Conservation (phyloP, 2,113 vertebrate species). For the Cichladusa arquata region DNA sequence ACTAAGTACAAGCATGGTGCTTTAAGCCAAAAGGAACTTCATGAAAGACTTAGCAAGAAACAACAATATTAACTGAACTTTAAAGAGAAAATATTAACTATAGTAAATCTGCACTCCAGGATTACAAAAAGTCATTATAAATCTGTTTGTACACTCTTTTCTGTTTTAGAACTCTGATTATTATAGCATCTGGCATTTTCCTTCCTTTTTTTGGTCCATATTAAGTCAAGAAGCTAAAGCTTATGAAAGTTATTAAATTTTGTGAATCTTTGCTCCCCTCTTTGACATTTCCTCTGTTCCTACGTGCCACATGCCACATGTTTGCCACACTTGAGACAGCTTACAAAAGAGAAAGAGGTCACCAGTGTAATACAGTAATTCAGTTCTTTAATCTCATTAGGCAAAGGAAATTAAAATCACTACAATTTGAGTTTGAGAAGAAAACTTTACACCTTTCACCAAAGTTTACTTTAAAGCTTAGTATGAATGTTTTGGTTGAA, state of each 20-base stretch:
- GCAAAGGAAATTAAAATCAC: slow-evolving; percentile 22
- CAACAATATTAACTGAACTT: slow-evolving; percentile 47
- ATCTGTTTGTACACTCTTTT: slow-evolving; percentile 33
- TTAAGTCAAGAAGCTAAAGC: slow-evolving; percentile 26
- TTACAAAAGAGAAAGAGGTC: slow-evolving; percentile 25
- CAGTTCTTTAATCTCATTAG: slow-evolving; percentile 47
- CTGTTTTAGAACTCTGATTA: not conserved
- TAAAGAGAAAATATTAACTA: slow-evolving; percentile 50
- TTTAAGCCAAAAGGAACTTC: not conserved
- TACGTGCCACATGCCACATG: not conserved
- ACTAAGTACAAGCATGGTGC: not conserved
- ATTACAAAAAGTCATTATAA: slow-evolving; percentile 42
- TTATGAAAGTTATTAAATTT: slow-evolving; percentile 43
- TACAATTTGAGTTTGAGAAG: slow-evolving; percentile 16
- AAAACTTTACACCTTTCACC: slow-evolving; percentile 1
- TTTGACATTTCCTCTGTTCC: slow-evolving; percentile 38
- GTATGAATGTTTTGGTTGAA: not conserved
- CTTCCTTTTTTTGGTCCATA: not conserved
- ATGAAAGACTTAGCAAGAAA: not conserved
- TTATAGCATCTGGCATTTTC: slow-evolving; percentile 13
- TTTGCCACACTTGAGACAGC: slow-evolving; percentile 29
- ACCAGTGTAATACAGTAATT: slow-evolving; percentile 19
- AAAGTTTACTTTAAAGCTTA: slow-evolving; percentile 35
- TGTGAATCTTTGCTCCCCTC: slow-evolving; percentile 21
- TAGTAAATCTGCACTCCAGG: not conserved